Evolutionary conservation across 2,113 vertebrate species (phyloP).

Genomic region (Syngnathus typhle): DNA sequence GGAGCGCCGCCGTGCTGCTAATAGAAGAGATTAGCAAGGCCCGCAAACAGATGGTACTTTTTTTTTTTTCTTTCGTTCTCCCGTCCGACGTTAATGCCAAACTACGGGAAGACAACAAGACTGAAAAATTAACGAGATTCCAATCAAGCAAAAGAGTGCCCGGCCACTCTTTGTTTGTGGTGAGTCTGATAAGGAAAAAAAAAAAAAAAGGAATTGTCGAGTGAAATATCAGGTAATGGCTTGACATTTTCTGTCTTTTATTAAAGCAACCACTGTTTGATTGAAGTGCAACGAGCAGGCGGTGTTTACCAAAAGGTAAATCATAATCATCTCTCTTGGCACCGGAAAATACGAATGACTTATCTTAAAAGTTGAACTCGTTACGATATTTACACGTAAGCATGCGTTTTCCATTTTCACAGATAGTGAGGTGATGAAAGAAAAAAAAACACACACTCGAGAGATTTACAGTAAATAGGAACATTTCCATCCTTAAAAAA

Average conservation of each 20-base stretch:
- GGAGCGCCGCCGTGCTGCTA: slow-evolving; percentile 35
- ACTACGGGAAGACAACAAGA: slow-evolving; percentile 14
- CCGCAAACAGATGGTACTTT: slow-evolving; percentile 41
- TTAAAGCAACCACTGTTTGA: background rate
- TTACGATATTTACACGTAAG: no score
- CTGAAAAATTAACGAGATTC: slow-evolving; percentile 17
- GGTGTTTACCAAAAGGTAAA: background rate
- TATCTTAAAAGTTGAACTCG: no score
- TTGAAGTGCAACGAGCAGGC: background rate
- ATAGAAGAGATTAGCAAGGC: slow-evolving; percentile 53
- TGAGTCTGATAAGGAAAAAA: background rate
- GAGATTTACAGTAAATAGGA: no score
- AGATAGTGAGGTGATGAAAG: no score
- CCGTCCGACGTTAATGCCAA: slow-evolving; percentile 10
- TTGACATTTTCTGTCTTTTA: background rate
- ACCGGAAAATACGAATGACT: background rate
- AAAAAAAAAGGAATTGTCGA: no score
- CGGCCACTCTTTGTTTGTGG: background rate
- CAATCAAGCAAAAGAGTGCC: background rate
- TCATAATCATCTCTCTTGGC: background rate
- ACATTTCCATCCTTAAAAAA: background rate
- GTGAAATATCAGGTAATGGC: slow-evolving; percentile 1
- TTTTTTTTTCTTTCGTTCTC: slow-evolving; percentile 2
- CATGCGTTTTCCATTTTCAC: no score
- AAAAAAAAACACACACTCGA: no score